These are phyloP conservation scores for Craniophora ligustri DNA, from an alignment of 2,888 invertebrate species.

Conservation along the genomic window DNA sequence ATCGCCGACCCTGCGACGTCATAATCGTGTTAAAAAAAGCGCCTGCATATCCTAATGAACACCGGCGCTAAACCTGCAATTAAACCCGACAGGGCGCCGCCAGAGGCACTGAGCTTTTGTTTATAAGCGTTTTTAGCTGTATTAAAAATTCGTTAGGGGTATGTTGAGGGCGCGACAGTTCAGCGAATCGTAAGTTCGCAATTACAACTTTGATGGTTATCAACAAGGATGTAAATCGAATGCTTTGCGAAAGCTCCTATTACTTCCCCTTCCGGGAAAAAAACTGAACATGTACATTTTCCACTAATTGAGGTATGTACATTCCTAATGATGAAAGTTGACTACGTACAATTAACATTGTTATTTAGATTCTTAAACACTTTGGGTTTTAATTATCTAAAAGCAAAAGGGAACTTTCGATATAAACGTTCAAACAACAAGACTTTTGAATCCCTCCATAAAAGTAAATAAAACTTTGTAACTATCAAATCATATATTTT, in stretches of 20 bases:
- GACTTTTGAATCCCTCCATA: conserved; percentile 8
- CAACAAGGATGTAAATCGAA: conserved; percentile 64
- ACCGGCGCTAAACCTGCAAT: conserved; percentile 84
- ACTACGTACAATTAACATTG: conserved; percentile 66
- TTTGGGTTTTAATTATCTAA: conserved; percentile 23
- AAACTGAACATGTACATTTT: conserved; percentile 68
- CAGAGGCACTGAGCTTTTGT: conserved; percentile 70
- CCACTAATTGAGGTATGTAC: conserved; percentile 73
- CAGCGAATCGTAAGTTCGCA: conserved; percentile 79
- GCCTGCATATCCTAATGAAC: conserved; percentile 86
- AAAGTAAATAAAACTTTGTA: conserved; percentile 41
- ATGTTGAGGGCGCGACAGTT: conserved; percentile 76
- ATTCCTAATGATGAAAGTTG: conserved; percentile 70
- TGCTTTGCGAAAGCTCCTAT: conserved; percentile 68
- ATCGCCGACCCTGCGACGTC: conserved; percentile 81
- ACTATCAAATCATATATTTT: conserved; percentile 58
- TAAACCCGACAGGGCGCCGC: conserved; percentile 74
- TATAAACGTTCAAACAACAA: conserved; percentile 16
- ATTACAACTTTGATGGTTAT: conserved; percentile 77
- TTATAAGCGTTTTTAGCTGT: conserved; percentile 76
- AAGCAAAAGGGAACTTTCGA: conserved; percentile 14
- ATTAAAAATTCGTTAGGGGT: conserved; percentile 80
- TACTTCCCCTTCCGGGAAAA: conserved; percentile 72
- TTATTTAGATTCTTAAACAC: conserved; percentile 62
- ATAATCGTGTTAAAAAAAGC: conserved; percentile 87